These are phyloP conservation scores for Patiria pectinifera DNA, from an alignment of 53 echinoderm and acorn worm species.

Conservation along the genomic window DNA sequence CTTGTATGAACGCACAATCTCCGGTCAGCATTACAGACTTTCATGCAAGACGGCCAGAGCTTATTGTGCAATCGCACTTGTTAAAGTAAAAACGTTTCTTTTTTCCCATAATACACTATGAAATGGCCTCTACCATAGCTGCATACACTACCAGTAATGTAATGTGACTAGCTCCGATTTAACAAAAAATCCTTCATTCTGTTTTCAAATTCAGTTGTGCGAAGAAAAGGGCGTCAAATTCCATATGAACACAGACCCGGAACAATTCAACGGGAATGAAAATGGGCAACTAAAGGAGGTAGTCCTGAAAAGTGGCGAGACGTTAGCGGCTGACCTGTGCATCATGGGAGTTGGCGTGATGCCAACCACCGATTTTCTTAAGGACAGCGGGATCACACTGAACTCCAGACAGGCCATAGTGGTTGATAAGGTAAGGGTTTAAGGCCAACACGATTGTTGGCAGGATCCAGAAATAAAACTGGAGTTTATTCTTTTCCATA, in stretches of 20 bases:
- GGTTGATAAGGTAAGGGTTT: slow-evolving; percentile 80
- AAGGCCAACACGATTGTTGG: too few species aligned
- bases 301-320: slow-evolving; percentile 75
- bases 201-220: slow-evolving; percentile 47
- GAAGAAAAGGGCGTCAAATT: slow-evolving; percentile 91
- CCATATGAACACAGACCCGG: slow-evolving; percentile 69
- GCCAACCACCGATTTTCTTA: slow-evolving; percentile 86
- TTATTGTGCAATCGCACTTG: too few species aligned
- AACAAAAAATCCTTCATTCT: background rate
- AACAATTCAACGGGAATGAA: slow-evolving; percentile 82
- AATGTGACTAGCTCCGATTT: too few species aligned
- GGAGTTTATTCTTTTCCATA: too few species aligned
- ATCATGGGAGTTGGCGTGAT: slow-evolving; percentile 89
- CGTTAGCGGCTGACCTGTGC: slow-evolving; percentile 84
- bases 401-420: slow-evolving; percentile 66
- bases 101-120: too few species aligned
- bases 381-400: slow-evolving; percentile 77
- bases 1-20: too few species aligned
- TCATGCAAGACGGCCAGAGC: too few species aligned
- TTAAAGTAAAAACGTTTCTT: too few species aligned
- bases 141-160: too few species aligned
- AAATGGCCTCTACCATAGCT: too few species aligned
- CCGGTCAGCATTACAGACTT: too few species aligned
- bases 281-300: slow-evolving; percentile 73
- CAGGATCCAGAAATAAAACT: too few species aligned